phyloP scores from a whole-genome alignment of 2,888 invertebrate species.

The Agonopterix alstromeriana region DNA sequence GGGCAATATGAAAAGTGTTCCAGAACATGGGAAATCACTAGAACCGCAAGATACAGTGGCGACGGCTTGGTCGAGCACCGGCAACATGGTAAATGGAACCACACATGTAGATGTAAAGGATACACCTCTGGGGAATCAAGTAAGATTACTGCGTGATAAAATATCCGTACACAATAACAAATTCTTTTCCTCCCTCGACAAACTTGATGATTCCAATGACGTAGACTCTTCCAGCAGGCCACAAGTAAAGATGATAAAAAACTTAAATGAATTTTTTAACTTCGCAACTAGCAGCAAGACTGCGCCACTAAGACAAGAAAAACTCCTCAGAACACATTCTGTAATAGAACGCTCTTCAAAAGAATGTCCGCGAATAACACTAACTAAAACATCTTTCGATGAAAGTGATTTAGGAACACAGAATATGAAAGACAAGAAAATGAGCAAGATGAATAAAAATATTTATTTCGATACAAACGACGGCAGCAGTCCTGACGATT shows the following conservation, averaged over 20 bases:
- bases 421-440: conserved; percentile 33
- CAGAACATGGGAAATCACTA: conserved; percentile 43
- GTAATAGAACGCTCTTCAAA: conserved; percentile 47
- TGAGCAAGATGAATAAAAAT: conserved; percentile 38
- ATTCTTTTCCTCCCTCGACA: conserved; percentile 77
- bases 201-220: conserved; percentile 58
- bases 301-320: conserved; percentile 32
- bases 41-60: conserved; percentile 26
- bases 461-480: conserved; percentile 60
- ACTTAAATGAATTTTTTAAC: conserved; percentile 89
- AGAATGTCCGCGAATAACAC: conserved; percentile 51
- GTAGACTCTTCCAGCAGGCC: conserved; percentile 51
- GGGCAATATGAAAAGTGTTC: conserved; percentile 56
- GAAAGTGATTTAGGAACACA: conserved; percentile 37
- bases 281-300: conserved; percentile 82
- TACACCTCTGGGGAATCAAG: conserved; percentile 59
- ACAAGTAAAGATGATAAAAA: conserved; percentile 80
- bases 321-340: conserved; percentile 51
- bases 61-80: conserved; percentile 44
- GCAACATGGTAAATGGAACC: conserved; percentile 54
- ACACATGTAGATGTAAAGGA: conserved; percentile 38
- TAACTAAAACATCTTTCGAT: conserved; percentile 53
- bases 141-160: conserved; percentile 55
- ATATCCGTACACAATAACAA: conserved; percentile 66
- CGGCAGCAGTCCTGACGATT: conserved; percentile 86